Evolutionary conservation across 2,797 vertebrate species (phyloP).

Genomic region (Halcyon smyrnensis): DNA sequence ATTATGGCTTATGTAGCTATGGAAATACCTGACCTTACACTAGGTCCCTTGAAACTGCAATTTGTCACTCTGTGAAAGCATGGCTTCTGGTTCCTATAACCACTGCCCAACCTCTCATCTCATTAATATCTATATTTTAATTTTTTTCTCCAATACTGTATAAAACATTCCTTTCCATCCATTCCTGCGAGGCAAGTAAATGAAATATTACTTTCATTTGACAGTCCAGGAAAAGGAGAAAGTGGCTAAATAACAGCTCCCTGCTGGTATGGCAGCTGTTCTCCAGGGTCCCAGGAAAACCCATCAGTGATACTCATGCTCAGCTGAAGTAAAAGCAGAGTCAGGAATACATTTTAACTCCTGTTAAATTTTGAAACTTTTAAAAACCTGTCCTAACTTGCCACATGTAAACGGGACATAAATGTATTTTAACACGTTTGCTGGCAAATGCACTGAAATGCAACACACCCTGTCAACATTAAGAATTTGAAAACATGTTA

Average conservation of each 20-base stretch:
- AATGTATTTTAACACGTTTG: conserved; percentile 50
- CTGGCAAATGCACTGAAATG: conserved; percentile 49
- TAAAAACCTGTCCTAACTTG: conserved; percentile 4
- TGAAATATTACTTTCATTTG: neutral
- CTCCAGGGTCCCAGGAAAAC: neutral
- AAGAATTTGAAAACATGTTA: conserved; percentile 34
- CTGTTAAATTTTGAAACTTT: conserved; percentile 20
- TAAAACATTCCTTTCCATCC: neutral
- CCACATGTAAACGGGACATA: neutral
- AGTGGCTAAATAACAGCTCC: neutral
- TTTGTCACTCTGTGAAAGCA: neutral
- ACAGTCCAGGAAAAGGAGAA: neutral
- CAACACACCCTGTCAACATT: conserved; percentile 42
- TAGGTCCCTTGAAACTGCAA: neutral
- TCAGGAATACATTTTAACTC: neutral
- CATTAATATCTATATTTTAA: neutral
- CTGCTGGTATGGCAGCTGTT: neutral
- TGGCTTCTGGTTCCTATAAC: neutral
- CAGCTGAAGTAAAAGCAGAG: neutral
- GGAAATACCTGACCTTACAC: neutral
- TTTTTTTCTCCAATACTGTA: neutral
- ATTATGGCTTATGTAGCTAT: neutral
- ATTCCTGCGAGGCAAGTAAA: neutral
- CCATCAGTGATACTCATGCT: neutral
- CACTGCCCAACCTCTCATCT: neutral